Base-by-base conservation (phyloP, 37 sponge, comb jelly and placozoan species). In the Aphrocallistes beatrix region DNA sequence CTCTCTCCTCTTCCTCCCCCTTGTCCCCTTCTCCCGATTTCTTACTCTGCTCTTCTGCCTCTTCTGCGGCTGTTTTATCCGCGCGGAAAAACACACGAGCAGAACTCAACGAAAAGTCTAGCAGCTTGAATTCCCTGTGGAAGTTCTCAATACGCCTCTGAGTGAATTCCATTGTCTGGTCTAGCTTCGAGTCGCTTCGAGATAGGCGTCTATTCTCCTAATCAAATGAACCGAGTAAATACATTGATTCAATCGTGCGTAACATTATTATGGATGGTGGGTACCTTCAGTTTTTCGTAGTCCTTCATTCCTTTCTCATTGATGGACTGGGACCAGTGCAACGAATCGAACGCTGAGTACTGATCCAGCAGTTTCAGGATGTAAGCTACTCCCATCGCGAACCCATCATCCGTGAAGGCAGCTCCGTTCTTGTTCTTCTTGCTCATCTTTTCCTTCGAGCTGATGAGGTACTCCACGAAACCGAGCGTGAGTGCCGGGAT, bases 381-480 rank as follows among this genome's bases (percentile, higher is more conserved):
- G 86, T 97, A 97, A 30, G 98, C 98, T 85, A 97, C 86, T 48
- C 97, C 97, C 98, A 97, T 97, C 25, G 95, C 93, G 86, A 97
- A 97, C 17, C 98, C 98, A 86, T 97, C 98, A 83, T 97, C 98
- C 50, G 98, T 97, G 87, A 97, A 97, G 36, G 92, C 89, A 1
- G 98, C 95, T 51, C 98, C 98, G n/a, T 90, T 84, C 39, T 94
- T 94, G 88, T 97, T 97, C 90, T 97, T 97, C 86, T 90, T 93
- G 83, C 88, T 92, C 89, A 97, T 94, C 50, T 93, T 93, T 49
- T 97, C 98, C 81, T 97, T 97, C 36, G 93, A 91, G 81, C 84
- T 88, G 88, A 97, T 97, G 45, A 97, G 86, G 84, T 97, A 91
- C 83, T 97, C 98, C 1, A 97, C 98, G 83, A 89, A 97, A 84